Evolutionary conservation across 1,140 invertebrate genomes (phyloP).

Genomic region (Planococcus citri): DNA sequence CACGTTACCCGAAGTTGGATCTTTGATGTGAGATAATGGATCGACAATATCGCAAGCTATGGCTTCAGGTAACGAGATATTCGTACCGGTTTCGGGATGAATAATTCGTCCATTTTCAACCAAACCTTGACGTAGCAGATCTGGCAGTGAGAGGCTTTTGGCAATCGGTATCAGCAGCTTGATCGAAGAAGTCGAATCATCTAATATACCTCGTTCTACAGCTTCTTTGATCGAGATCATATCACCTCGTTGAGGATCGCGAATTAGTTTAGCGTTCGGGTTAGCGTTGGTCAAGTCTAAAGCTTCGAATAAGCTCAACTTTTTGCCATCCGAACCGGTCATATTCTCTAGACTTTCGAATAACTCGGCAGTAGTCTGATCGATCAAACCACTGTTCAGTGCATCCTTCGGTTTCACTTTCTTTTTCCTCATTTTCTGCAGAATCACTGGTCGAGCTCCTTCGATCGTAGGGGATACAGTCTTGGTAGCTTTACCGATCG

Average conservation of each 20-base stretch:
- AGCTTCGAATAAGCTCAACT: conserved; percentile 58
- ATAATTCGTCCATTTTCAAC: conserved; percentile 72
- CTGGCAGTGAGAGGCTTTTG: conserved; percentile 64
- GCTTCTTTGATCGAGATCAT: conserved; percentile 69
- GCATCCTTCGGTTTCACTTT: conserved; percentile 58
- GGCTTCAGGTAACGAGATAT: conserved; percentile 63
- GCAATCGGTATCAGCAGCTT: conserved; percentile 67
- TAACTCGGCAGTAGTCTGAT: conserved; percentile 54
- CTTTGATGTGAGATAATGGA: conserved; percentile 49
- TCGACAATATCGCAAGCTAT: conserved; percentile 77
- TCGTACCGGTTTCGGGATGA: conserved; percentile 74
- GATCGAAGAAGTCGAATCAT: conserved; percentile 55
- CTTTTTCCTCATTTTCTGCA: conserved; percentile 65
- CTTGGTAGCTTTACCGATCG: conserved; percentile 42
- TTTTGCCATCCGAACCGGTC: conserved; percentile 41
- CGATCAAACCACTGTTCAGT: conserved; percentile 55
- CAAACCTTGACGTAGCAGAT: conserved; percentile 68
- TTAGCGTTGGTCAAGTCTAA: conserved; percentile 61
- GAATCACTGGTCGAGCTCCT: conserved; percentile 53
- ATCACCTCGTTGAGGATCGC: conserved; percentile 70
- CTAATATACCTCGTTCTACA: conserved; percentile 67
- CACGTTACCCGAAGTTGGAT: conserved; percentile 44
- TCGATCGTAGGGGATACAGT: conserved; percentile 39
- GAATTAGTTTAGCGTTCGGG: conserved; percentile 57
- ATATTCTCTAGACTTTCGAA: conserved; percentile 47